A percentile compares a stretch with the other conserved stretches of the same genome.
Evolutionary conservation across 2,113 vertebrate species (phyloP).

Genomic region (Cyanistes caeruleus): DNA sequence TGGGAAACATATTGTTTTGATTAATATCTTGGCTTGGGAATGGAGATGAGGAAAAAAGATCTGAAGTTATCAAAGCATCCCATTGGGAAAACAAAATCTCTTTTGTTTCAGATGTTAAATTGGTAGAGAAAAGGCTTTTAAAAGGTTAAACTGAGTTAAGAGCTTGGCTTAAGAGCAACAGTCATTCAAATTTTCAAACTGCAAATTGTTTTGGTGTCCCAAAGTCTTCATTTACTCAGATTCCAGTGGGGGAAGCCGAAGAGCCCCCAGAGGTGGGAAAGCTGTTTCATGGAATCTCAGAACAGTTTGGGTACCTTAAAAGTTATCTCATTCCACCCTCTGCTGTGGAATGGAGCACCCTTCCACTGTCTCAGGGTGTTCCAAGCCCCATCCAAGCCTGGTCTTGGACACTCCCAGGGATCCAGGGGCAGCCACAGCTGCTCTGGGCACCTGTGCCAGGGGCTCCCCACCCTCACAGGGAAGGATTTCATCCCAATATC

Average conservation of each 20-base stretch:
- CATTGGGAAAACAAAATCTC: not conserved
- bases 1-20: not conserved
- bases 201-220: not conserved
- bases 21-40: constrained; percentile 10
- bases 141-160: not conserved
- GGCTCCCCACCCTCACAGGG: fast-evolving
- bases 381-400: fast-evolving
- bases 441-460: not conserved
- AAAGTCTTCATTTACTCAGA: not conserved
- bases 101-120: not conserved
- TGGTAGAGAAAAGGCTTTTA: not conserved
- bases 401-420: not conserved
- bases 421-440: not conserved
- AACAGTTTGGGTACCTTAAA: not conserved
- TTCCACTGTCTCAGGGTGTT: fast-evolving
- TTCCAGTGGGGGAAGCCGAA: not conserved
- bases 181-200: not conserved
- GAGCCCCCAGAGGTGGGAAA: not conserved
- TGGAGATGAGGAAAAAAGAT: not conserved
- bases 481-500: fast-evolving
- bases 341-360: not conserved
- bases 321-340: fast-evolving
- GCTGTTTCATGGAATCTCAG: not conserved
- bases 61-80: not conserved
- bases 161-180: not conserved